These are phyloP conservation scores for Ochlodes sylvanus DNA, from an alignment of 2,888 invertebrate genomes.

Conservation along the genomic window DNA sequence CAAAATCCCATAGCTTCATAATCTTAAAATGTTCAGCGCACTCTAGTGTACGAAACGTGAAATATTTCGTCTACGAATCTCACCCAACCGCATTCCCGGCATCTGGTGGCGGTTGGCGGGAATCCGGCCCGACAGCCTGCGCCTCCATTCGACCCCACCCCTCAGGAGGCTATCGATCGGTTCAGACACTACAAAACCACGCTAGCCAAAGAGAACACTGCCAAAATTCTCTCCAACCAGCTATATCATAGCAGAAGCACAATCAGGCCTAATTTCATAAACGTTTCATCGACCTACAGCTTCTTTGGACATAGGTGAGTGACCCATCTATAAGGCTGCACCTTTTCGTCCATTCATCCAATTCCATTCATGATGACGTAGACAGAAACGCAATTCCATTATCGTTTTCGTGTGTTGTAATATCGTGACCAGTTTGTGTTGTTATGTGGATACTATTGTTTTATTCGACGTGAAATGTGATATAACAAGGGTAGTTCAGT, in stretches of 20 bases:
- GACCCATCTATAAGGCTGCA: slow-evolving; percentile 50
- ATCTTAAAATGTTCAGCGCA: slow-evolving; percentile 42
- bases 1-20: not conserved
- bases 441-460: slow-evolving; percentile 34
- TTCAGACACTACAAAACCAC: slow-evolving; percentile 67
- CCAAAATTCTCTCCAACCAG: slow-evolving; percentile 57
- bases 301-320: slow-evolving; percentile 58
- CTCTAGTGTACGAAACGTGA: slow-evolving; percentile 47
- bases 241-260: slow-evolving; percentile 57
- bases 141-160: slow-evolving; percentile 45
- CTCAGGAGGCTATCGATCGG: slow-evolving; percentile 73
- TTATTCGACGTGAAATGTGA: slow-evolving; percentile 21
- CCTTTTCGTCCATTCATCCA: slow-evolving; percentile 54
- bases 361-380: slow-evolving; percentile 60
- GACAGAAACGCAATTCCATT: slow-evolving; percentile 49
- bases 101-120: slow-evolving; percentile 66
- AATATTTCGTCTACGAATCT: slow-evolving; percentile 51
- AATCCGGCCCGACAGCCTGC: slow-evolving; percentile 53
- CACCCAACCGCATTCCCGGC: slow-evolving; percentile 54
- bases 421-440: slow-evolving; percentile 31
- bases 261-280: slow-evolving; percentile 61
- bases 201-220: slow-evolving; percentile 67
- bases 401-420: slow-evolving; percentile 51
- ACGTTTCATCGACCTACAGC: slow-evolving; percentile 25
- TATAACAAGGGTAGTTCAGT: not conserved